Evolutionary conservation across 2,797 vertebrate species (phyloP), one percentile per base, ranked within the genome.

Genomic region (Craterocephalus amniculus): DNA sequence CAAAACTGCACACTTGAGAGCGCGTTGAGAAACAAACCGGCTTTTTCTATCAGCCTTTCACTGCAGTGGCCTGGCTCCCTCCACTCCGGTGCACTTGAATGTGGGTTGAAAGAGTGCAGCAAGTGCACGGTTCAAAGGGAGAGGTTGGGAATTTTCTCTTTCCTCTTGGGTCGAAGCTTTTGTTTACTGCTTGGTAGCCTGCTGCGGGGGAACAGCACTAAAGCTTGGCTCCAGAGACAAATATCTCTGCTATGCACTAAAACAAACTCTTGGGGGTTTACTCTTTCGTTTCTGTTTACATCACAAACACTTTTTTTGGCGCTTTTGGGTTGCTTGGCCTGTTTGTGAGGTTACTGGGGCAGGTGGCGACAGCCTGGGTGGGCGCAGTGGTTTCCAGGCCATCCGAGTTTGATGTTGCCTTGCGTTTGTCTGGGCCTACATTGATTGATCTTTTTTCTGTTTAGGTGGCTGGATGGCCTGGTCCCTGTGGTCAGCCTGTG

Each of bases 381-480:
- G 83, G 55, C 80, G 35, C 51, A 0, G 40, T 67, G 68, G 66
- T 75, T 80, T 85, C 76, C 85, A 82, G 65, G 67, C 71, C 52
- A 11, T 48, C 58, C 18, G 35, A 57, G 60, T 62, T 64, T 35
- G 63, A 72, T 24, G 57, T 31, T 38, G 70, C 48, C 56, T 56
- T 31, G 58, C 58, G 29, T 48, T 67, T 72, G 72, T 76, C 61
- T 20, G 68, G 63, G 54, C 68, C 70, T 69, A 32, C 31, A 73
- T 66, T 87, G 56, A 89, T 67, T 76, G 59, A 43, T 64, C 43
- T 58, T 35, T 63, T 60, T 20, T 72, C 58, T 84, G 69, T 81
- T 73, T 87, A 99, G 98, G 97, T 78, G 98, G 98, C 65, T 99
- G 98, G 98, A 97, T 97, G 20, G 95, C 94, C 51, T 99, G 98